Percentiles rank a stretch among this genome's conserved stretches.
phyloP scores from a whole-genome alignment of 2,797 vertebrate species.

The Sphenodon punctatus region DNA sequence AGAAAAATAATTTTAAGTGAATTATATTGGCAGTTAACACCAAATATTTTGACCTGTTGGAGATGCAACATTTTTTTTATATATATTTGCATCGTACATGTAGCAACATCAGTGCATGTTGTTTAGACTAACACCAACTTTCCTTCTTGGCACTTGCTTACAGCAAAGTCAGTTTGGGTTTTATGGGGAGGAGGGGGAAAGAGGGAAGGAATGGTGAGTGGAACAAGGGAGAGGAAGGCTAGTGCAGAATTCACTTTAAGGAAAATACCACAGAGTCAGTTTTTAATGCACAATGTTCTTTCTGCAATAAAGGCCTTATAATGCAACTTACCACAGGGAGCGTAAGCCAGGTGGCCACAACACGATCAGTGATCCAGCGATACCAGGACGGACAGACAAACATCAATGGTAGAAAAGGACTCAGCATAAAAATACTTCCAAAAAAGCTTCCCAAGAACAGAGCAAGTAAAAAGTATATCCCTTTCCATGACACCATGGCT shows the following conservation, averaged over 20 bases:
- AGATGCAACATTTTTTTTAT: not conserved
- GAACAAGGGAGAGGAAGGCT: no score
- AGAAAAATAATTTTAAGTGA: not conserved
- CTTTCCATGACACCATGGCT: slow-evolving; percentile 89
- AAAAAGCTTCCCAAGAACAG: slow-evolving; percentile 95
- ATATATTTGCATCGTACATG: not conserved
- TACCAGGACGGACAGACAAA: slow-evolving; percentile 92
- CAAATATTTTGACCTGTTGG: not conserved
- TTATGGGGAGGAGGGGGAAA: no score
- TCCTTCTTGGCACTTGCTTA: no score
- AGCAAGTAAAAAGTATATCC: slow-evolving; percentile 89
- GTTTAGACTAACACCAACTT: no score
- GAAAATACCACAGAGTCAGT: no score
- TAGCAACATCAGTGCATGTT: not conserved
- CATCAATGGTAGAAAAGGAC: slow-evolving; percentile 92
- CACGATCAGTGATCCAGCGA: slow-evolving; percentile 92
- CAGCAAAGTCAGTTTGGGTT: no score
- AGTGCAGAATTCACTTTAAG: no score
- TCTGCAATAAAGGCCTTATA: no score
- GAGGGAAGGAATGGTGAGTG: no score
- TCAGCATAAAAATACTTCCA: slow-evolving; percentile 94
- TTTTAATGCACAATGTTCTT: no score
- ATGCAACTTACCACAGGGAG: slow-evolving; percentile 92
- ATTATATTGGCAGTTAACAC: not conserved
- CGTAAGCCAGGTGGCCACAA: slow-evolving; percentile 96